Conservation (phyloP, 2,797 vertebrate genomes). For the Lepidocolaptes lacrymiger region DNA sequence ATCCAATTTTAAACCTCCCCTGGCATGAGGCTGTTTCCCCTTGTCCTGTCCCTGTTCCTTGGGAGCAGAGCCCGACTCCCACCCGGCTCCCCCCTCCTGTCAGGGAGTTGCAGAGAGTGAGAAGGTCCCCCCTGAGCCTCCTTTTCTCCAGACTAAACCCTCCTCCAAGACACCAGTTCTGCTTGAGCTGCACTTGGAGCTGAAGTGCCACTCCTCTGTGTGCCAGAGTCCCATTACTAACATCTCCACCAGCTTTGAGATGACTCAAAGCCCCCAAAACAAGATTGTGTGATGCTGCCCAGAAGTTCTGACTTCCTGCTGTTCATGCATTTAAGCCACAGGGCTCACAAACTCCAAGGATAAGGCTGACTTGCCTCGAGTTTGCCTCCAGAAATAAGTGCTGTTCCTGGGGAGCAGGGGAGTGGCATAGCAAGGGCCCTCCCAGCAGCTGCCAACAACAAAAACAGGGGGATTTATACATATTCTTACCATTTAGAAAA, state of each 20-base stretch:
- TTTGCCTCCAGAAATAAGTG: neutral
- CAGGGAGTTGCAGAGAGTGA: neutral
- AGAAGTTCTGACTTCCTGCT: neutral
- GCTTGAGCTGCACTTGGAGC: neutral
- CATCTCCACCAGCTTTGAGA: neutral
- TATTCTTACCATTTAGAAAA: neutral
- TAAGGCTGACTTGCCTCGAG: accelerated
- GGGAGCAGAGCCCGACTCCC: neutral
- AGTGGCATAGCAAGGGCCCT: neutral
- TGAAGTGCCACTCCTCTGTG: neutral
- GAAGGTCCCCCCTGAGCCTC: neutral
- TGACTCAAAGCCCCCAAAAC: neutral
- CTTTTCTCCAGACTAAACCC: neutral
- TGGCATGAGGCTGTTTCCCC: neutral
- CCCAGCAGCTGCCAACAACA: neutral
- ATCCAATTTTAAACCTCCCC: neutral
- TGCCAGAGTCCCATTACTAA: neutral
- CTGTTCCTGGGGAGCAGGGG: neutral
- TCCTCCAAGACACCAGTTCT: neutral
- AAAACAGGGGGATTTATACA: neutral
- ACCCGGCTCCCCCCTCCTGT: neutral
- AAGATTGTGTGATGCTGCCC: neutral
- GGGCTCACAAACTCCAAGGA: neutral
- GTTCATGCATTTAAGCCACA: neutral
- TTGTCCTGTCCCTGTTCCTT: neutral